A percentile compares a stretch with the other conserved stretches of the same genome.
Evolutionary conservation across 2,888 invertebrate genomes (phyloP).

Genomic region (Drosophila dives): DNA sequence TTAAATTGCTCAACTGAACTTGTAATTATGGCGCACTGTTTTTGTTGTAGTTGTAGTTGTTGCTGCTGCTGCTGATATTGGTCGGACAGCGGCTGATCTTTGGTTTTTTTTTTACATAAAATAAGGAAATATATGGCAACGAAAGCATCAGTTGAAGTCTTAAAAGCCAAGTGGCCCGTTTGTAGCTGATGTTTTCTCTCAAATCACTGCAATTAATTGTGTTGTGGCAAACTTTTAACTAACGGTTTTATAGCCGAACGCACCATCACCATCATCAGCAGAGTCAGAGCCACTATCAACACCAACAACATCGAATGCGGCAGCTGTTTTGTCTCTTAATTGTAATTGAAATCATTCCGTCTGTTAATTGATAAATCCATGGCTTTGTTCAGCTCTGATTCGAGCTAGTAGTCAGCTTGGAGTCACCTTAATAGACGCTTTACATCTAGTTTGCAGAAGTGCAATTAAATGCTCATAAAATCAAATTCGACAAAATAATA

Average conservation of each 20-base stretch:
- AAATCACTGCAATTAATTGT: conserved; percentile 73
- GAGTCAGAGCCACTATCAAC: conserved; percentile 6
- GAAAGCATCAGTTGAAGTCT: conserved; percentile 41
- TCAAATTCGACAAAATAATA: conserved; percentile 45
- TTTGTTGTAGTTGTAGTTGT: conserved; percentile 25
- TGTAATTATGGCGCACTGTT: conserved; percentile 70
- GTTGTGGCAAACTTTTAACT: conserved; percentile 69
- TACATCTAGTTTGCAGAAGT: conserved; percentile 58
- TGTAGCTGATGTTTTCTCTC: conserved; percentile 48
- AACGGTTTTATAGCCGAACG: conserved; percentile 71
- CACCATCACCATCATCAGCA: conserved; percentile 30
- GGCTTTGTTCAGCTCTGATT: conserved; percentile 8
- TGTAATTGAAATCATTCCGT: conserved; percentile 69
- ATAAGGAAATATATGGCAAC: conserved; percentile 53
- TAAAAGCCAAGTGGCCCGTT: conserved; percentile 60
- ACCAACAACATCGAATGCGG: conserved; percentile 22
- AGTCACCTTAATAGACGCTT: conserved; percentile 36
- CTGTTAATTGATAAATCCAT: conserved; percentile 70
- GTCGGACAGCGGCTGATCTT: conserved; percentile 39
- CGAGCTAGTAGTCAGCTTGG: conserved; percentile 32
- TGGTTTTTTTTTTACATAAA: conserved; percentile 59
- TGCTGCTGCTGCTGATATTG: conserved; percentile 33
- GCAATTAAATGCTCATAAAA: conserved; percentile 70
- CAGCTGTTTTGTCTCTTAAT: conserved; percentile 65
- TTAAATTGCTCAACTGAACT: conserved; percentile 78